phyloP scores from a whole-genome alignment of 1,140 invertebrate species.

The Nasonia vitripennis region DNA sequence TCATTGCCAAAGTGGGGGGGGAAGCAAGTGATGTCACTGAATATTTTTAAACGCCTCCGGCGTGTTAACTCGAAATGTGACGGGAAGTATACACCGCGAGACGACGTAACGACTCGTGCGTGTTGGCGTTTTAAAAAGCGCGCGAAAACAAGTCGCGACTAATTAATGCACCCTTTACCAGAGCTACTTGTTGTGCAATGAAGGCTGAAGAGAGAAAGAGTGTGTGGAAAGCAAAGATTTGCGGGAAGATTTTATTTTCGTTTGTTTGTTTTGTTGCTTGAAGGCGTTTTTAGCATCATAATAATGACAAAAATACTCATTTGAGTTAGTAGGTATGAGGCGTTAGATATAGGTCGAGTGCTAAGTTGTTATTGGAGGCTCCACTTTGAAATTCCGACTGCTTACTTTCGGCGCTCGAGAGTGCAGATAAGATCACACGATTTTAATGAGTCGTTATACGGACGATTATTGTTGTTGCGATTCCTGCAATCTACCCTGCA shows the following conservation, averaged over 20 bases:
- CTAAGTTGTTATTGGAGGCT: not conserved
- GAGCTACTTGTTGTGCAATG: not conserved
- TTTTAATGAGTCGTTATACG: too few species aligned
- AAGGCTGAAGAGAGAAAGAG: not conserved
- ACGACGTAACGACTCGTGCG: not conserved
- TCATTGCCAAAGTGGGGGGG: not conserved
- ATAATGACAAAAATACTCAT: too few species aligned
- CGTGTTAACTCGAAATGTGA: conserved; percentile 29
- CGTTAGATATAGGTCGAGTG: too few species aligned
- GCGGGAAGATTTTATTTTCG: too few species aligned
- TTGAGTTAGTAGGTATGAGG: too few species aligned
- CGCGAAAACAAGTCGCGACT: not conserved
- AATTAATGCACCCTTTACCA: conserved; percentile 1
- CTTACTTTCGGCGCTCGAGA: too few species aligned
- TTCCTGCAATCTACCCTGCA: too few species aligned
- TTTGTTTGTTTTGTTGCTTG: too few species aligned
- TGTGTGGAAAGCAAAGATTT: not conserved
- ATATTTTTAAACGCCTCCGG: conserved; percentile 36
- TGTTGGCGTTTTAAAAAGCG: not conserved
- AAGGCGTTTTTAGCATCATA: too few species aligned
- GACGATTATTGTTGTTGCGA: too few species aligned
- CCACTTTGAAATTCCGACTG: not conserved
- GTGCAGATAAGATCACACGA: too few species aligned
- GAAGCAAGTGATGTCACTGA: conserved; percentile 29
- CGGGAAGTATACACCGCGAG: not conserved